A percentile compares a stretch with the other conserved stretches of the same genome.
These are phyloP conservation scores for Toxonevra muliebris DNA, from an alignment of 2,888 invertebrate species.

Conservation along the genomic window DNA sequence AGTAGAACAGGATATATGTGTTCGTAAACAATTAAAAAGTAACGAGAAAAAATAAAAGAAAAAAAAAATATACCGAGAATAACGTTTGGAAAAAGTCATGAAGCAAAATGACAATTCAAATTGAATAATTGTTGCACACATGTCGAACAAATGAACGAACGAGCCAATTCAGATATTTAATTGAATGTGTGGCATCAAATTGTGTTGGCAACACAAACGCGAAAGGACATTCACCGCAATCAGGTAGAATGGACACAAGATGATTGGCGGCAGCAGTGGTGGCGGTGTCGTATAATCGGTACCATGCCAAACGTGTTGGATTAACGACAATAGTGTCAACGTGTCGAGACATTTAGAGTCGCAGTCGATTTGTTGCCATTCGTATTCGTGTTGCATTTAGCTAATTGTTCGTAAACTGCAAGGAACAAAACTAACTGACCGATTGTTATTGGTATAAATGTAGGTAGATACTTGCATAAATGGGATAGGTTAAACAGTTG, in stretches of 20 bases:
- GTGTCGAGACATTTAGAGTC: slow-evolving; percentile 14
- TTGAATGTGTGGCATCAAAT: slow-evolving; percentile 48
- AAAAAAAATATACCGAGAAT: slow-evolving; percentile 9
- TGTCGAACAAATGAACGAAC: not conserved
- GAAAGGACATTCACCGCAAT: slow-evolving; percentile 25
- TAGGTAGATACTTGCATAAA: no score
- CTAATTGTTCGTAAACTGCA: slow-evolving; percentile 25
- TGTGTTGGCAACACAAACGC: slow-evolving; percentile 40
- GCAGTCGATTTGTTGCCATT: slow-evolving; percentile 22
- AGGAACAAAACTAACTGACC: not conserved
- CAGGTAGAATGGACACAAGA: slow-evolving; percentile 5
- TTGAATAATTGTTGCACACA: slow-evolving; percentile 53
- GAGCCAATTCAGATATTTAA: slow-evolving; percentile 37
- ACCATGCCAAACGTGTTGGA: slow-evolving; percentile 46
- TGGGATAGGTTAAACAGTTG: no score
- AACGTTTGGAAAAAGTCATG: not conserved
- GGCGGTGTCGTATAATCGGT: no score
- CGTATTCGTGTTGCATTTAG: not conserved
- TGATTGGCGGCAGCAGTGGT: slow-evolving; percentile 20
- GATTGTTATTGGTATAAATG: no score
- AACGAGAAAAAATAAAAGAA: not conserved
- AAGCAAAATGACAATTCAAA: slow-evolving; percentile 45
- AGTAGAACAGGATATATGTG: not conserved
- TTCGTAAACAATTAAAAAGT: slow-evolving; percentile 1
- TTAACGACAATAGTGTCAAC: slow-evolving; percentile 44